These are phyloP conservation scores for Canis aureus DNA, from an alignment of 2,113 vertebrate genomes.

Conservation along the genomic window DNA sequence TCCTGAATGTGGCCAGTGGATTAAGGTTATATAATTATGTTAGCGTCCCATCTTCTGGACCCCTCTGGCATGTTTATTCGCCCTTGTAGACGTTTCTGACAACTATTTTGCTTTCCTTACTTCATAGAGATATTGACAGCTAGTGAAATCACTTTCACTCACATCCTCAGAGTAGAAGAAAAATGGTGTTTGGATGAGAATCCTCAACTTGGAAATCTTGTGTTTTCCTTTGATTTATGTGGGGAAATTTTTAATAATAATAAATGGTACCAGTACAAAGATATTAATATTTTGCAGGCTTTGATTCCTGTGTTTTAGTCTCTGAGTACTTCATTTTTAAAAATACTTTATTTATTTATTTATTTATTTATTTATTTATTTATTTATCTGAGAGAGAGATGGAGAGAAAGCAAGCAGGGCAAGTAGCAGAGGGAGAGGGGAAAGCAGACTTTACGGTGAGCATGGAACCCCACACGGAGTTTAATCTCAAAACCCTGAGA, in stretches of 20 bases:
- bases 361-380: too few species aligned
- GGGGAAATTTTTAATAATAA: background rate
- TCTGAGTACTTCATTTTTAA: too few species aligned
- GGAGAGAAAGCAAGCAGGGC: background rate
- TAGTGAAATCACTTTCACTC: background rate
- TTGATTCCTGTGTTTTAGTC: background rate
- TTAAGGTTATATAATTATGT: background rate
- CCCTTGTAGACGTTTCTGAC: background rate
- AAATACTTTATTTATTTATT: too few species aligned
- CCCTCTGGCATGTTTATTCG: background rate
- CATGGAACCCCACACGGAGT: background rate
- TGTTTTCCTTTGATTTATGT: background rate
- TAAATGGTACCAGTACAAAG: background rate
- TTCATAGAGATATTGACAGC: background rate
- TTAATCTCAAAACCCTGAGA: background rate
- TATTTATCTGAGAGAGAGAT: background rate
- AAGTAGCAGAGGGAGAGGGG: background rate
- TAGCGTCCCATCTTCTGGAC: conserved; percentile 12
- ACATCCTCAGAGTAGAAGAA: background rate
- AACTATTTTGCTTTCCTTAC: background rate
- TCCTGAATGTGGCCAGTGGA: background rate
- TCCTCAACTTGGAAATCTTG: background rate
- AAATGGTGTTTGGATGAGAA: background rate
- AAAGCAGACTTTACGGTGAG: background rate
- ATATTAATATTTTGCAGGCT: background rate